Evolutionary conservation across 2,113 vertebrate genomes (phyloP).

Genomic region (Cyphomyrus plagiostoma): DNA sequence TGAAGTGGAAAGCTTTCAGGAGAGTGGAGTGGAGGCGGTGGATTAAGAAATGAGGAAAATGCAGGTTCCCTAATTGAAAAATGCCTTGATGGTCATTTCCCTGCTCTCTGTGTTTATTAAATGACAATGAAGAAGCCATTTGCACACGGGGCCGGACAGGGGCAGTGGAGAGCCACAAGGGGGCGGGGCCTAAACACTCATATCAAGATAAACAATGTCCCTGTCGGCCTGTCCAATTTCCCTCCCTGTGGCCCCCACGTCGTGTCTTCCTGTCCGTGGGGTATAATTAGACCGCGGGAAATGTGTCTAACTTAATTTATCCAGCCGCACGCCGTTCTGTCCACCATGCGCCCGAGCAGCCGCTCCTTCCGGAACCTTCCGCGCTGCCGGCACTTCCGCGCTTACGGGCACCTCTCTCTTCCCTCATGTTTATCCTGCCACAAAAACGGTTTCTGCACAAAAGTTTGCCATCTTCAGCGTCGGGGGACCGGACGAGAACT

Average conservation of each 20-base stretch:
- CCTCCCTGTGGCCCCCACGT: background rate
- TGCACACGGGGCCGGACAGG: background rate
- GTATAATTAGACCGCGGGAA: conserved; percentile 2
- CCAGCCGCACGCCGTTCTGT: background rate
- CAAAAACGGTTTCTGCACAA: background rate
- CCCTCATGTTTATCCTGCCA: background rate
- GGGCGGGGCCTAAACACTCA: background rate
- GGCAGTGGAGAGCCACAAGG: background rate
- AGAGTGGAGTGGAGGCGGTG: background rate
- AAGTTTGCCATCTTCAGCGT: background rate
- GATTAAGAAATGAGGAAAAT: conserved; percentile 11
- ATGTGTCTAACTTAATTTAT: background rate
- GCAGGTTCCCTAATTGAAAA: conserved; percentile 3
- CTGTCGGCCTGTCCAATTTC: background rate
- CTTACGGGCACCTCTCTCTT: background rate
- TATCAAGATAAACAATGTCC: background rate
- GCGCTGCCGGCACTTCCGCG: background rate
- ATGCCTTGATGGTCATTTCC: background rate
- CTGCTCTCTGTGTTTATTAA: background rate
- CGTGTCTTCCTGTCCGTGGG: background rate
- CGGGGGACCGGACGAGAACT: background rate
- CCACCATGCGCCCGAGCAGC: background rate
- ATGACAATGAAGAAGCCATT: background rate
- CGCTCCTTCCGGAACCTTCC: background rate
- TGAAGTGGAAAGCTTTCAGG: conserved; percentile 20